phyloP scores from a whole-genome alignment of 2,113 vertebrate genomes.

The Pandion haliaetus region DNA sequence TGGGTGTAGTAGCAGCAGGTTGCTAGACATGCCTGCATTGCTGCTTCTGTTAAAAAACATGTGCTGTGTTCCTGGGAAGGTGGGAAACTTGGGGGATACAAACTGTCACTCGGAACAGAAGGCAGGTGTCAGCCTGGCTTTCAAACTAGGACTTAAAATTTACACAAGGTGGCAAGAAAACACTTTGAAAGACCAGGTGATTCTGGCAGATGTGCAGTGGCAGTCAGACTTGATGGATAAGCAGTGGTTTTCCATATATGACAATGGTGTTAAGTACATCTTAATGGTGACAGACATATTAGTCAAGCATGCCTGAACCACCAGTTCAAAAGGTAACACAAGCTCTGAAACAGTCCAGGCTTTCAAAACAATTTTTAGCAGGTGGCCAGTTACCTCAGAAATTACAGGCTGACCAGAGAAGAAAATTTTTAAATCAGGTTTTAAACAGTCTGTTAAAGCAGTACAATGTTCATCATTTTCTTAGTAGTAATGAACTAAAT shows the following conservation, averaged over 20 bases:
- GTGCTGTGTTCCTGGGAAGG: not conserved
- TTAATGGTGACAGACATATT: not conserved
- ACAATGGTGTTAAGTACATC: not conserved
- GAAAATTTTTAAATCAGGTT: not conserved
- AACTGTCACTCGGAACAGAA: not conserved
- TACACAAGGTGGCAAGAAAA: not conserved
- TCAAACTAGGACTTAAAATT: not conserved
- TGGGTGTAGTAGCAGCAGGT: accelerated
- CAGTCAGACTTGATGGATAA: not conserved
- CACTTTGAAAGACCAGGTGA: not conserved
- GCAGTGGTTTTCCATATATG: not conserved
- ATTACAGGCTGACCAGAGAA: not conserved
- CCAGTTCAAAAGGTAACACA: not conserved
- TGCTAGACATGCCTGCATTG: not conserved
- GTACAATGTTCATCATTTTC: not conserved
- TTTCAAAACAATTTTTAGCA: not conserved
- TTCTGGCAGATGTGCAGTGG: not conserved
- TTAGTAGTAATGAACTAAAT: not conserved
- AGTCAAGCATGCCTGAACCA: not conserved
- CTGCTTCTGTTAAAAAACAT: not conserved
- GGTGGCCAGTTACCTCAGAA: not conserved
- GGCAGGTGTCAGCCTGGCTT: not conserved
- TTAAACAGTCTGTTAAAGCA: not conserved
- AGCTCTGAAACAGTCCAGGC: not conserved
- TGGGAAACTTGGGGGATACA: not conserved